Percentiles rank a stretch among this genome's conserved stretches.
phyloP scores from a whole-genome alignment of 2,797 vertebrate species.

The Nannoperca australis region DNA sequence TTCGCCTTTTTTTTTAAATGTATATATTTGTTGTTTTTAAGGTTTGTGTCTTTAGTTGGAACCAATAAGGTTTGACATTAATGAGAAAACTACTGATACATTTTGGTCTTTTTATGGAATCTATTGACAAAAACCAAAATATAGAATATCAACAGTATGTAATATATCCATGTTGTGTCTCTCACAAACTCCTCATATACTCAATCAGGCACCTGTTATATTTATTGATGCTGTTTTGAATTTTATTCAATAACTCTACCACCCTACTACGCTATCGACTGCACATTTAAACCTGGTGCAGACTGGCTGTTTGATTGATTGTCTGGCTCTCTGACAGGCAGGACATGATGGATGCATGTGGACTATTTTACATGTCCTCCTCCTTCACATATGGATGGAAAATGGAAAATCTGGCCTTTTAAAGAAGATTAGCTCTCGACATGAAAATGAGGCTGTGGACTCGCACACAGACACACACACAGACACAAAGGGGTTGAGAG shows the following conservation, averaged over 20 bases:
- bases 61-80: not conserved
- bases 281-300: not conserved
- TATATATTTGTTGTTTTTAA: not conserved
- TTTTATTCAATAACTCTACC: conserved; percentile 14
- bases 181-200: not conserved
- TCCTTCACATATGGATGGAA: conserved; percentile 24
- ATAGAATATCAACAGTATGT: not conserved
- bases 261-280: conserved; percentile 35
- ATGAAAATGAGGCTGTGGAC: conserved; percentile 24
- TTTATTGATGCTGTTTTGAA: conserved; percentile 25
- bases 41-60: not conserved
- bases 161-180: not conserved
- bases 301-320: conserved; percentile 59
- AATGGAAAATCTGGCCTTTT: conserved; percentile 58
- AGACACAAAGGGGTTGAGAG: conserved; percentile 6
- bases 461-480: conserved; percentile 16
- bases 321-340: conserved; percentile 35
- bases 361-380: conserved; percentile 36
- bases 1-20: not conserved
- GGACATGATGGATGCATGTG: conserved; percentile 31
- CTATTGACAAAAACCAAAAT: conserved; percentile 1
- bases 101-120: not conserved
- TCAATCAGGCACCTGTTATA: not conserved
- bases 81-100: not conserved
- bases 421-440: conserved; percentile 37